These are phyloP conservation scores for Leptobrachium ailaonicum DNA, from an alignment of 2,113 vertebrate genomes.

Conservation along the genomic window DNA sequence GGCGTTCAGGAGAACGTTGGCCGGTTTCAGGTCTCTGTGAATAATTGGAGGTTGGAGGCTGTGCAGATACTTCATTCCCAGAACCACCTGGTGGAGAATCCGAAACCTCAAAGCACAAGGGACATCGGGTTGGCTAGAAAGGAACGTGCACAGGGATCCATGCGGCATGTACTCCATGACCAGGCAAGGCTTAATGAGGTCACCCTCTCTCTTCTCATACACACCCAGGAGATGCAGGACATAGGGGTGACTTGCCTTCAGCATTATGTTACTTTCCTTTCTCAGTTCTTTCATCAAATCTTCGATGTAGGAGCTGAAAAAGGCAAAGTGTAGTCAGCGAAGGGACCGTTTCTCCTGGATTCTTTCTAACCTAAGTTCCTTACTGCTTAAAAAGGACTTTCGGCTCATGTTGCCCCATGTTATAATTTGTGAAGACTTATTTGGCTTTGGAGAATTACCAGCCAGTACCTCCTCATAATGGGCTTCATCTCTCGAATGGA, in stretches of 20 bases:
- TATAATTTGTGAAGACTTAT: too few species aligned
- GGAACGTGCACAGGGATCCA: constrained; percentile 16
- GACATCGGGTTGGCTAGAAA: constrained; percentile 1
- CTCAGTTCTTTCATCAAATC: constrained; percentile 10
- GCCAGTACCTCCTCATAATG: too few species aligned
- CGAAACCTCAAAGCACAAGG: constrained; percentile 40
- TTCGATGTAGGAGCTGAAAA: constrained; percentile 16
- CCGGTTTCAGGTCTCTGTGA: constrained; percentile 39
- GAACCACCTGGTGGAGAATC: constrained; percentile 33
- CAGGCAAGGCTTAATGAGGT: constrained; percentile 8
- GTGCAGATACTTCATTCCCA: constrained; percentile 44
- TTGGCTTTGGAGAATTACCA: too few species aligned
- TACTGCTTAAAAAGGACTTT: too few species aligned
- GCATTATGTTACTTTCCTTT: constrained; percentile 34
- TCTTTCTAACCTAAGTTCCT: too few species aligned
- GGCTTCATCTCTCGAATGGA: too few species aligned
- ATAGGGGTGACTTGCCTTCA: constrained; percentile 13
- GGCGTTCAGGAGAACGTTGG: constrained; percentile 29
- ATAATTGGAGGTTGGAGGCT: constrained; percentile 40
- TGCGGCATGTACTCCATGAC: constrained; percentile 44
- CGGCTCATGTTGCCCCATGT: too few species aligned
- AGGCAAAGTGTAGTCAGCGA: background rate
- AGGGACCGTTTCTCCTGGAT: too few species aligned
- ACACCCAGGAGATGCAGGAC: constrained; percentile 27
- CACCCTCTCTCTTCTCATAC: constrained; percentile 19